Evolutionary conservation across 1,140 invertebrate species (phyloP), one percentile per base, ranked within the genome.

Genomic region (Wiebesia pumilae): DNA sequence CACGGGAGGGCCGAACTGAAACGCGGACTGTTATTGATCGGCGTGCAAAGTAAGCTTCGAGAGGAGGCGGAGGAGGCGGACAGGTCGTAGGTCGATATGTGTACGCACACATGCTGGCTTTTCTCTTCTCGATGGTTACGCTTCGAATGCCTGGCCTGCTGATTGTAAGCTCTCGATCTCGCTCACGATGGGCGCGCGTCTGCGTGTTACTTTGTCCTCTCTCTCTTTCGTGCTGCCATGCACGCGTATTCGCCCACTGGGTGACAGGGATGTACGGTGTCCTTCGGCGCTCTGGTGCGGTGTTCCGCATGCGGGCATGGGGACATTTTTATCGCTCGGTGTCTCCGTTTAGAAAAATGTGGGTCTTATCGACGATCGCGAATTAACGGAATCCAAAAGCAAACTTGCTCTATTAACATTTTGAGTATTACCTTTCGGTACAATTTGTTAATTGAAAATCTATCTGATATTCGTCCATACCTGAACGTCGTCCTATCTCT

Each of bases 41-140:
- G 78, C 33, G 84, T 62, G 77, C 30, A 85, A 85, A 81, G 84
- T 85, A 85, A 85, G 51, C 78, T 75, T n/a, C 10, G 78, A 84
- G 82, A 40, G 58, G 24, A 62, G 58, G 58, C 58, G 58, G 58
- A 69, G 65, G 65, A 40, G 65, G 43, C 62, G 65, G 43, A 83
- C 67, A 83, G 82, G 71, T 77, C 71, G 30, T 62, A 79, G 38
- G 27, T 67, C 54, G 54, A 81, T 35, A 75, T 54, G 40, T 86
- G n/a, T 38, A 69, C 43, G 33, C 30, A 73, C 43, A 33, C 7
- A 65, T 51, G 38, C 54, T 69, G 33, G n/a, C 83, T 67, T 67
- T 79, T 84, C 83, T 84, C 75, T 79, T 30, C 51, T 24, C 38
- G 33, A 3, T 58, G 35, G 58, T 67, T 69, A 78, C 73, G n/a